A percentile compares a stretch with the other conserved stretches of the same genome.
Evolutionary conservation across 2,797 vertebrate genomes (phyloP).

Genomic region (Sardinella longiceps): DNA sequence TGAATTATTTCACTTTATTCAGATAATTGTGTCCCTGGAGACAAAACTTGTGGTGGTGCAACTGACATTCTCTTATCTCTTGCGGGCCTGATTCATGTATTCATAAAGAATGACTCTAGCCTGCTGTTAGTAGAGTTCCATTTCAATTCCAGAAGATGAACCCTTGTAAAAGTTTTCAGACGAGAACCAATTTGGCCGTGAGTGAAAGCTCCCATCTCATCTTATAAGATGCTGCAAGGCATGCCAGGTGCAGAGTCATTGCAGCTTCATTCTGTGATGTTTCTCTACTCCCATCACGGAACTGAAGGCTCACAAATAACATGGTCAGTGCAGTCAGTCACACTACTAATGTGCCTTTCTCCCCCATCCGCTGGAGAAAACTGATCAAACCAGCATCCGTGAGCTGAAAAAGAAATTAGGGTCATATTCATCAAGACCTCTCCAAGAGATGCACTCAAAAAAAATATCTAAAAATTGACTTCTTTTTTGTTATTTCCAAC

Average conservation of each 20-base stretch:
- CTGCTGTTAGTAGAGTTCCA: neutral
- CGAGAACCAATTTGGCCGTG: neutral
- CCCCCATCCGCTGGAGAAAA: neutral
- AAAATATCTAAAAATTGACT: neutral
- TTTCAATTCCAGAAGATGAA: neutral
- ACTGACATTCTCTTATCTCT: neutral
- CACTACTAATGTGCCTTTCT: neutral
- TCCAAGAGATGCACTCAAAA: neutral
- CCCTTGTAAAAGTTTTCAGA: neutral
- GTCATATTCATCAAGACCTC: neutral
- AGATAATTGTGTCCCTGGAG: neutral
- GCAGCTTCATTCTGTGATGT: neutral
- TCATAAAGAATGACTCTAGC: neutral
- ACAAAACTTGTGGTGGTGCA: neutral
- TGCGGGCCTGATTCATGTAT: neutral
- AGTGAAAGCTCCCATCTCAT: neutral
- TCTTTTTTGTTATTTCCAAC: neutral
- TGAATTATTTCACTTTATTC: neutral
- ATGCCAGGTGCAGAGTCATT: neutral
- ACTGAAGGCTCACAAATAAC: neutral
- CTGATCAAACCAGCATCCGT: neutral
- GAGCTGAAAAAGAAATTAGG: neutral
- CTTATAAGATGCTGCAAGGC: neutral
- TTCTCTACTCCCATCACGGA: neutral
- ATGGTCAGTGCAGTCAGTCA: neutral